phyloP scores from a whole-genome alignment of 2,113 vertebrate genomes.

The Ceyx melanurus region DNA sequence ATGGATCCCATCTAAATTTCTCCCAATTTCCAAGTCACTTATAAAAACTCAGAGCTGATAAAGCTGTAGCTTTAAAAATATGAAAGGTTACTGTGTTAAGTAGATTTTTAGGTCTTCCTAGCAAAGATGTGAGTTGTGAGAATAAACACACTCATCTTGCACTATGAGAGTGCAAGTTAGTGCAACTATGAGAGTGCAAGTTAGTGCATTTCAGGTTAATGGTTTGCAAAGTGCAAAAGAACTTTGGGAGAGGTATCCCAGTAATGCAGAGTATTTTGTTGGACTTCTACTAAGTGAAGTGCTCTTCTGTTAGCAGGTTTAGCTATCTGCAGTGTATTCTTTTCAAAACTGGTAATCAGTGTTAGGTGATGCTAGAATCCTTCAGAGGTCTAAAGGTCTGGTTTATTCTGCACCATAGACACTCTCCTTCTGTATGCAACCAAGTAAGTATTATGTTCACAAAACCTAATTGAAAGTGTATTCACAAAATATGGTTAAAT shows the following conservation, averaged over 20 bases:
- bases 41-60: background rate
- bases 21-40: background rate
- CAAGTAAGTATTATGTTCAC: background rate
- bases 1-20: background rate
- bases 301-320: background rate
- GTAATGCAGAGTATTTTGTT: background rate
- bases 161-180: background rate
- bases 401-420: background rate
- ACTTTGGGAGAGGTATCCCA: background rate
- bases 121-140: background rate
- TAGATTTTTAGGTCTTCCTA: background rate
- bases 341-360: background rate
- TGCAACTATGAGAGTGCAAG: background rate
- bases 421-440: background rate
- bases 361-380: background rate
- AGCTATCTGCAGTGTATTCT: background rate
- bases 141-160: background rate
- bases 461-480: background rate
- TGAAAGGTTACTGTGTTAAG: background rate
- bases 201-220: constrained; percentile 32
- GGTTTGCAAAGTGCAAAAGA: constrained; percentile 35
- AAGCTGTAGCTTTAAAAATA: background rate
- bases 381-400: background rate
- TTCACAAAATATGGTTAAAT: background rate
- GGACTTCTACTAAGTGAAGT: background rate